Base-by-base conservation (phyloP, 2,797 vertebrate species). In the Vireo griseus region DNA sequence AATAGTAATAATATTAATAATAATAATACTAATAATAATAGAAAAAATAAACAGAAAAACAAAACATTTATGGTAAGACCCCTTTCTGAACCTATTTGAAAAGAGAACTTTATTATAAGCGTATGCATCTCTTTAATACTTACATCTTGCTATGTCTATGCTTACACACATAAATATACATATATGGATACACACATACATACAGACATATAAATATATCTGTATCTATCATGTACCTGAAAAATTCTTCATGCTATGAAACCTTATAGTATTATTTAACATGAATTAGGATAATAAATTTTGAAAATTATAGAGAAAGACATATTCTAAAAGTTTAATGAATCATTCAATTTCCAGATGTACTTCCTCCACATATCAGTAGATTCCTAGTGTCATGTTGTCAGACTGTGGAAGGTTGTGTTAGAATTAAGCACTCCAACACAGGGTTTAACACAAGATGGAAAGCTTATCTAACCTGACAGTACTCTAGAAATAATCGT, bases 391-490 rank as follows among this genome's bases (percentile, higher is more conserved):
- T 96, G 94, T 92, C 92, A 96, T 74, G 63, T 83, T 97, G 95
- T 97, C 96, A 97, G 93, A 96, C 57, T 91, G 57, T 68, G 69
- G 91, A 97, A 97, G 78, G 86, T 66, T 95, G 73, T 92, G 51
- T 72, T 94, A 95, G 91, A 97, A 97, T 97, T 97, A 98, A 96
- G 94, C 91, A 87, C 76, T 95, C 26, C 35, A 79, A 55, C 75
- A 95, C 73, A 94, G 80, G 39, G 45, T 96, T 96, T 95, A 97
- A 90, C 77, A 88, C 50, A 90, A 57, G 69, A 91, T 92, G 85
- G 90, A 92, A 94, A 96, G 92, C 80, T 97, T 96, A 97, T 97
- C 77, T 96, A 97, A 96, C 51, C 61, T 97, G 97, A 96, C 92
- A 97, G 93, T 92, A 94, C 31, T 95, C 85, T 93, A 95, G 92